Evolutionary conservation across 1,140 invertebrate species (phyloP), one percentile per base, ranked within the genome.

Genomic region (Anastrepha ludens): DNA sequence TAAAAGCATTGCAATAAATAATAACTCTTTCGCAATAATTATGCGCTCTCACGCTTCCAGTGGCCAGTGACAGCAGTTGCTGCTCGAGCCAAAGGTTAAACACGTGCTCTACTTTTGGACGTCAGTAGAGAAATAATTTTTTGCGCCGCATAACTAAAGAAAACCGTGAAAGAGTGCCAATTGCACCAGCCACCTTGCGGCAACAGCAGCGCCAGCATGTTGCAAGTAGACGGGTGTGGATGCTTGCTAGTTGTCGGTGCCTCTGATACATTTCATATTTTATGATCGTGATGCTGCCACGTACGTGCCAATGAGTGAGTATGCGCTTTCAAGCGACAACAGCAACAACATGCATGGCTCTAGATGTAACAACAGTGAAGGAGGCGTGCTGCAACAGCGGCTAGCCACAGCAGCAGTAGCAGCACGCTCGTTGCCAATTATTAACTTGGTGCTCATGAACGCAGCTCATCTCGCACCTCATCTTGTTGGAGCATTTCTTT

Each of bases 221-320:
- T 50, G 74, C 47, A 47, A 55, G 47, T 55, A 81, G 74, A 1
- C 74, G 2, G n/a, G 5, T 15, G 64, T 67, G 5, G 60, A 62
- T 62, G 60, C 15, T 55, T 81, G 74, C 20, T 81, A 29, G 47
- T 81, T 81, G 74, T 55, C 74, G 74, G 74, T 81, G 47, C n/a
- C 47, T 81, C 74, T 81, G 74, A 81, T 81, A 81, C 74, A 81
- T 55, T 55, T 81, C 74, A 55, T 81, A 81, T 81, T 29, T 81
- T 81, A 81, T 55, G 74, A 20, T 55, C 74, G 74, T 81, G 74
- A 81, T 58, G 74, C 74, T 55, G 74, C n/a, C 6, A 50, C 74
- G 74, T 50, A 81, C 74, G 74, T 81, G 74, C 74, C 74, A 81
- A 81, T 81, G 74, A 74, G 70, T 74, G 29, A 55, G 41, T 74